Evolutionary conservation across 2,113 vertebrate genomes (phyloP).

Genomic region (Etheostoma cragini): DNA sequence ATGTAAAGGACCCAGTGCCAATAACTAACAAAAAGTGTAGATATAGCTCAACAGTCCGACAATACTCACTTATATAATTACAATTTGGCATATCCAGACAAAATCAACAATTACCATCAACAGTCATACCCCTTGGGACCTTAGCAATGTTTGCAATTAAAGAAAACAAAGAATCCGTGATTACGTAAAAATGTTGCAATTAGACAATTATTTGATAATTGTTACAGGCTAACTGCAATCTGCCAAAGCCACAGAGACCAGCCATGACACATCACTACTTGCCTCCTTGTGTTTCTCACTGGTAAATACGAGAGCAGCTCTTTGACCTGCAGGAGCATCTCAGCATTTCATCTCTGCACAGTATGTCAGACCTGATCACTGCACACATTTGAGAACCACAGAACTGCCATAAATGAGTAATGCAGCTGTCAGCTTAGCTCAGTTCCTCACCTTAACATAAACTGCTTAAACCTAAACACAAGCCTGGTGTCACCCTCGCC

Average conservation of each 20-base stretch:
- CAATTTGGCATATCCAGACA: too few relatives aligned
- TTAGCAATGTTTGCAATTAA: too few relatives aligned
- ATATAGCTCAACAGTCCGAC: too few relatives aligned
- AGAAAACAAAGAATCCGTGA: too few relatives aligned
- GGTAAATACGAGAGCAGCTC: slow-evolving; percentile 77
- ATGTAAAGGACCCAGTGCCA: too few relatives aligned
- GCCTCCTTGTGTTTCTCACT: slow-evolving; percentile 58
- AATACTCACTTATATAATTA: too few relatives aligned
- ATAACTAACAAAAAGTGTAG: too few relatives aligned
- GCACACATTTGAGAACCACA: slow-evolving; percentile 63
- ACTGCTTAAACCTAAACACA: slow-evolving; percentile 36
- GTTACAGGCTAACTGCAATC: slow-evolving; percentile 25
- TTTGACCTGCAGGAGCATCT: slow-evolving; percentile 75
- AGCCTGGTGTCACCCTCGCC: slow-evolving; percentile 35
- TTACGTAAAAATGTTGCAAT: too few relatives aligned
- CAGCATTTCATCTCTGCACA: slow-evolving; percentile 59
- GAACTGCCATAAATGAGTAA: slow-evolving; percentile 74
- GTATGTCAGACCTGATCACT: slow-evolving; percentile 66
- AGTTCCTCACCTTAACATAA: slow-evolving; percentile 52
- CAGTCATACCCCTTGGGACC: too few relatives aligned
- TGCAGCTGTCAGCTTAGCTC: slow-evolving; percentile 73
- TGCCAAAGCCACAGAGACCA: slow-evolving; percentile 55
- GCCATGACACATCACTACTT: slow-evolving; percentile 42
- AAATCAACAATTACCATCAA: too few relatives aligned
- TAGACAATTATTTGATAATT: too few relatives aligned